phyloP scores from a whole-genome alignment of 2,113 vertebrate species.

The Euleptes europaea region DNA sequence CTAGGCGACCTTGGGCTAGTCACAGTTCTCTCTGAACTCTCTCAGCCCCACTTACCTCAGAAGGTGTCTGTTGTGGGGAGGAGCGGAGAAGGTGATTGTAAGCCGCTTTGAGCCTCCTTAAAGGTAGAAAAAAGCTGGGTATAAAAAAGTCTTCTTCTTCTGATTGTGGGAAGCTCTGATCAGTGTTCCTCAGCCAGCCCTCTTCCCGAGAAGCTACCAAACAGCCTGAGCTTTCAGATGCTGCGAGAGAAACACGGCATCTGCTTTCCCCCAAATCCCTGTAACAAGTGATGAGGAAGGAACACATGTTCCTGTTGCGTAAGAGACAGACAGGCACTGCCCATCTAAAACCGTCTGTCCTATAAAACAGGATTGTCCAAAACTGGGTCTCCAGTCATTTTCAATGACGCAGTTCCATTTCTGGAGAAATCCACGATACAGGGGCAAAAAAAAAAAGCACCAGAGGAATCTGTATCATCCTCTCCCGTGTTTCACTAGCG shows the following conservation, averaged over 20 bases:
- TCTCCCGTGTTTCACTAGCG: neutral
- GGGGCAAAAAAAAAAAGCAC: neutral
- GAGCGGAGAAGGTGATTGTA: too few relatives aligned
- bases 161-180: neutral
- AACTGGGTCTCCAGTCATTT: neutral
- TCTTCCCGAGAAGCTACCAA: neutral
- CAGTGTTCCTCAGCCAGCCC: neutral
- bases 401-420: constrained; percentile 1
- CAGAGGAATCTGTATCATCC: neutral
- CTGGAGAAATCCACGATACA: neutral
- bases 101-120: too few relatives aligned
- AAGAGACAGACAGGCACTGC: neutral
- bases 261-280: neutral
- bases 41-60: too few relatives aligned
- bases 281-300: neutral
- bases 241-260: neutral
- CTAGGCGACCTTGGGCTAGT: too few relatives aligned
- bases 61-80: too few relatives aligned
- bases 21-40: too few relatives aligned
- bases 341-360: neutral
- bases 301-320: neutral
- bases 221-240: neutral
- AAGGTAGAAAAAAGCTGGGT: too few relatives aligned
- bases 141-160: neutral
- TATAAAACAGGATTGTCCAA: neutral